Percentiles rank a stretch among this genome's conserved stretches.
Evolutionary conservation across 2,113 vertebrate species (phyloP).

Genomic region (Indri indri): DNA sequence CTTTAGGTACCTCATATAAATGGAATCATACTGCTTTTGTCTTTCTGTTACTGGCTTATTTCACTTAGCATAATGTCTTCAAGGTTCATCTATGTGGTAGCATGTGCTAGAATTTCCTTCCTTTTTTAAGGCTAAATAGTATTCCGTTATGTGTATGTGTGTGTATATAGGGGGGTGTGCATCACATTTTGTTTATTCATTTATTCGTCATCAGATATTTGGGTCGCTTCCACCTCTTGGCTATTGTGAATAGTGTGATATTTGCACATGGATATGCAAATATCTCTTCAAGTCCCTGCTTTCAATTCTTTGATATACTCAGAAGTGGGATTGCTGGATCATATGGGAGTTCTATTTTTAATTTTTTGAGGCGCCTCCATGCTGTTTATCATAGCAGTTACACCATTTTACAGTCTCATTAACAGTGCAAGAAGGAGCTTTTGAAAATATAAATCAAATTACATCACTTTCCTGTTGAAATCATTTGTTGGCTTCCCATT

Average conservation of each 20-base stretch:
- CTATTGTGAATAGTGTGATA: background rate
- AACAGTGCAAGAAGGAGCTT: background rate
- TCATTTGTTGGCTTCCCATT: background rate
- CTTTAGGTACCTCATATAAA: background rate
- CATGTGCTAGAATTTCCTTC: background rate
- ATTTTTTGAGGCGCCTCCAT: background rate
- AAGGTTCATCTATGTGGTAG: background rate
- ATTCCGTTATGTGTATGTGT: background rate
- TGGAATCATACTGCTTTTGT: background rate
- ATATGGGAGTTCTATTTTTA: background rate
- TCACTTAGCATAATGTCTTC: background rate
- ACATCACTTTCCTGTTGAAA: background rate
- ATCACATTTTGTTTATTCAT: background rate
- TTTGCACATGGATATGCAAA: background rate
- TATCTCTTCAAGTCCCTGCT: background rate
- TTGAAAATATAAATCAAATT: background rate
- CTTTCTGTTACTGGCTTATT: background rate
- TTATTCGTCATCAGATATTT: background rate
- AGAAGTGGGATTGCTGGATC: background rate
- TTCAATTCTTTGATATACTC: background rate
- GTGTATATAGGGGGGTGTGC: background rate
- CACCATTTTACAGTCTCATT: background rate
- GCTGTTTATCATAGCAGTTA: background rate
- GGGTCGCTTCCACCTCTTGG: background rate
- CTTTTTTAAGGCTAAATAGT: background rate